phyloP scores from a whole-genome alignment of 2,113 vertebrate species.

The Amphiprion percula region DNA sequence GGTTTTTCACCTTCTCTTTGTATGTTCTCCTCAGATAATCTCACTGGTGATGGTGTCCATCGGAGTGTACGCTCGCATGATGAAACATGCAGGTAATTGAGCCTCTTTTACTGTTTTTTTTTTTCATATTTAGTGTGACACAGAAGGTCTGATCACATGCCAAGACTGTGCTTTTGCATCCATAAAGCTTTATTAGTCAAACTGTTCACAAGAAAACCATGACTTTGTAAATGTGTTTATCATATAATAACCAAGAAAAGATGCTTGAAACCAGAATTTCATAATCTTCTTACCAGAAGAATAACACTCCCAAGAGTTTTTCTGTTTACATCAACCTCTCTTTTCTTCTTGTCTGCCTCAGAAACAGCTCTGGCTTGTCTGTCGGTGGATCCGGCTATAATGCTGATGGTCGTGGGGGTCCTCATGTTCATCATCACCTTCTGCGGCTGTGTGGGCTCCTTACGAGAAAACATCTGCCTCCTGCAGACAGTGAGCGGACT shows the following conservation, averaged over 20 bases:
- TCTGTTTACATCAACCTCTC: neutral
- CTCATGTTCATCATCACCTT: slow-evolving; percentile 96
- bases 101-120: neutral
- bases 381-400: slow-evolving; percentile 89
- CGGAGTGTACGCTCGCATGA: slow-evolving; percentile 90
- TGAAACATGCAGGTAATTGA: slow-evolving; percentile 91
- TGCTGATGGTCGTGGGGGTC: slow-evolving; percentile 89
- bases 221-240: too few relatives aligned
- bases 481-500: slow-evolving; percentile 87
- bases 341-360: slow-evolving; percentile 51
- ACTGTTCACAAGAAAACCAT: neutral
- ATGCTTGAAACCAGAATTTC: neutral
- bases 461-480: slow-evolving; percentile 94
- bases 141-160: neutral
- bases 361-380: slow-evolving; percentile 90
- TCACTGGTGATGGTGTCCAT: slow-evolving; percentile 89
- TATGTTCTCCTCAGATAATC: slow-evolving; percentile 82
- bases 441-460: slow-evolving; percentile 94
- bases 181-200: neutral
- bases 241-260: too few relatives aligned
- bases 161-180: neutral
- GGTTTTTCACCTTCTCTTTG: neutral
- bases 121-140: neutral
- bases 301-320: neutral
- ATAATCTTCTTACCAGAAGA: neutral